A percentile compares a stretch with the other conserved stretches of the same genome.
Conservation (phyloP, 2,888 invertebrate genomes). For the Agrotis clavis region DNA sequence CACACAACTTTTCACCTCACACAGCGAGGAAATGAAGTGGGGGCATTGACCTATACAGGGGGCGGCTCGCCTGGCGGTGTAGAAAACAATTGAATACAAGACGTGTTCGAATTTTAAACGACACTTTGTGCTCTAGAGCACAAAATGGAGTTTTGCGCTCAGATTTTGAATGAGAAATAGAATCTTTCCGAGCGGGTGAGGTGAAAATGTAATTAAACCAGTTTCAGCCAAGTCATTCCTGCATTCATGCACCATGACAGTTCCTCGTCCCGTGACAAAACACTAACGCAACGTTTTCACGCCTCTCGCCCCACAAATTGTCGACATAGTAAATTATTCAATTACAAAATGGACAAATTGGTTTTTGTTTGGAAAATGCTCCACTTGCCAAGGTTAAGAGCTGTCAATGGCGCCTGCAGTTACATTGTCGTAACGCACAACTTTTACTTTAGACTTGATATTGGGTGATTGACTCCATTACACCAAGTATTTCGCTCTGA, state of each 20-base stretch:
- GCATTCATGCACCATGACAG: constrained; percentile 45
- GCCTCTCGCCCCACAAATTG: constrained; percentile 57
- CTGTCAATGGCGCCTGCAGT: constrained; percentile 37
- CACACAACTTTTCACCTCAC: no score
- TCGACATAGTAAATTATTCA: constrained; percentile 62
- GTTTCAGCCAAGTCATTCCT: constrained; percentile 29
- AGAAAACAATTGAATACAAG: no score
- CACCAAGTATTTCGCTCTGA: constrained; percentile 39
- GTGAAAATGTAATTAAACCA: constrained; percentile 17
- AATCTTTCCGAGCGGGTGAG: no score
- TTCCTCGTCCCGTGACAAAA: constrained; percentile 53
- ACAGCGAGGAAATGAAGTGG: no score
- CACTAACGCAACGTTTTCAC: constrained; percentile 65
- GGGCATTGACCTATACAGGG: no score
- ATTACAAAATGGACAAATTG: constrained; percentile 64
- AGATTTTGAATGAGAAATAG: no score
- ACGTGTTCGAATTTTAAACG: no score
- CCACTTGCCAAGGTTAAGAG: constrained; percentile 55
- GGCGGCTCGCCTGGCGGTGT: no score
- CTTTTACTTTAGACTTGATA: constrained; percentile 56
- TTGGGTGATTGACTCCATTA: constrained; percentile 54
- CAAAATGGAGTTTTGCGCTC: no score
- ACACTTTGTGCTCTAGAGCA: no score
- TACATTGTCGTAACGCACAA: constrained; percentile 39
- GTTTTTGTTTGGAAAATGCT: constrained; percentile 65